phyloP scores from a whole-genome alignment of 2,113 vertebrate genomes.

The Eupsittula cactorum region DNA sequence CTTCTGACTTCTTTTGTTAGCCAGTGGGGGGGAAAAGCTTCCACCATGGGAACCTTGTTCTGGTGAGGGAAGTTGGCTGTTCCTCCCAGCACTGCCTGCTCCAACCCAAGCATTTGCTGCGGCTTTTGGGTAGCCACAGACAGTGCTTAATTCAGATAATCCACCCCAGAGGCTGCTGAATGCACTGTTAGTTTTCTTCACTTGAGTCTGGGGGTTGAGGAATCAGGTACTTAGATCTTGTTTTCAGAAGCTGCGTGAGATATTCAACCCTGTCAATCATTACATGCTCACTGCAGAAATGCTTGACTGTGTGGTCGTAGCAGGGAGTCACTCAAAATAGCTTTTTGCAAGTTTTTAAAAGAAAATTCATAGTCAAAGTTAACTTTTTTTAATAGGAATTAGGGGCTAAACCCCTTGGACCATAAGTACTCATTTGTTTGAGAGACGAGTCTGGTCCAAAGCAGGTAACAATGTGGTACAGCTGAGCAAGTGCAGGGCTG shows the following conservation, averaged over 20 bases:
- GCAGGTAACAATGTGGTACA: rapidly evolving
- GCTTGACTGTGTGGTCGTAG: rapidly evolving
- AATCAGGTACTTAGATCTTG: neutral
- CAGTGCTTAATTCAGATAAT: neutral
- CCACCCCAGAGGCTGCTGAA: neutral
- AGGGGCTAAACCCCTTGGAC: neutral
- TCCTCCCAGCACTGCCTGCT: neutral
- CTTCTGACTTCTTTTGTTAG: neutral
- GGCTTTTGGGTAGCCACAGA: neutral
- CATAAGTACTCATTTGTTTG: rapidly evolving
- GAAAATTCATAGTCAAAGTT: neutral
- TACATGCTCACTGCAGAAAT: rapidly evolving
- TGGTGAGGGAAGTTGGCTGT: neutral
- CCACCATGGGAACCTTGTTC: rapidly evolving
- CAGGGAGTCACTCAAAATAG: neutral
- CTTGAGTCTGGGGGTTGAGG: neutral
- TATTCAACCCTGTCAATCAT: neutral
- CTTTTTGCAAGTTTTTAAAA: neutral
- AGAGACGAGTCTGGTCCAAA: no score
- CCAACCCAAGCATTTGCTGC: no score
- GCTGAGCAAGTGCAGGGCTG: neutral
- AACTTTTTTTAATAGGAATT: neutral
- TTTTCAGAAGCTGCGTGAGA: neutral
- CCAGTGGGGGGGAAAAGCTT: rapidly evolving
- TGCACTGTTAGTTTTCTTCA: neutral